These are phyloP conservation scores for Aphidius ervi DNA, from an alignment of 1,140 invertebrate genomes.

Conservation along the genomic window DNA sequence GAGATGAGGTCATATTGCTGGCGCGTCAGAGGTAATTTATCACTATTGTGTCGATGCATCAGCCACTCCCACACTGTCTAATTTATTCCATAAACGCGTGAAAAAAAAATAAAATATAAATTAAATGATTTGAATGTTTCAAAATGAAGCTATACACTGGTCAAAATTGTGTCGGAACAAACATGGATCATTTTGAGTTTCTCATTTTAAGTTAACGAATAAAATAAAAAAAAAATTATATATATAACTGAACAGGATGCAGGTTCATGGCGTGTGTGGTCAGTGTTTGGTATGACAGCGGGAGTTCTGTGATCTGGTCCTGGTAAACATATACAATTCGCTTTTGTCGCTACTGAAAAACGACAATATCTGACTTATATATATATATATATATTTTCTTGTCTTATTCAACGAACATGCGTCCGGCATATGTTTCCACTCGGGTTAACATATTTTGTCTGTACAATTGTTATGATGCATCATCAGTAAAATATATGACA, in stretches of 20 bases:
- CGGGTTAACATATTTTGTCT: slow-evolving; percentile 4
- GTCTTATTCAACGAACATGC: slow-evolving; percentile 7
- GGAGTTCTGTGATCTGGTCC: slow-evolving; percentile 27
- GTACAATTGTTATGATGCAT: slow-evolving; percentile 13
- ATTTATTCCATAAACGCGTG: not conserved
- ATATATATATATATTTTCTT: too few relatives aligned
- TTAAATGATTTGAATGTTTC: slow-evolving; percentile 31
- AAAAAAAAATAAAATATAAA: too few relatives aligned
- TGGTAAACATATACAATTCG: slow-evolving; percentile 10
- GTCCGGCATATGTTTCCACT: slow-evolving; percentile 18
- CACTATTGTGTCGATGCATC: slow-evolving; percentile 31
- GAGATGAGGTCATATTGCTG: slow-evolving; percentile 19
- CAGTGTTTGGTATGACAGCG: slow-evolving; percentile 43
- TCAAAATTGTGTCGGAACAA: not conserved
- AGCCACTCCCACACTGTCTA: slow-evolving; percentile 17
- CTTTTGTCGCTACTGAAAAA: too few relatives aligned
- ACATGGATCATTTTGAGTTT: slow-evolving; percentile 1
- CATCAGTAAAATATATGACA: too few relatives aligned
- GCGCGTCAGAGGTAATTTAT: slow-evolving; percentile 36
- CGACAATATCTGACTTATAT: too few relatives aligned
- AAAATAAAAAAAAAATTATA: not conserved
- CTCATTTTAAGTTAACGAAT: not conserved
- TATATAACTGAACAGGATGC: not conserved
- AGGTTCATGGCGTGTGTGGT: slow-evolving; percentile 30
- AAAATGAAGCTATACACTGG: slow-evolving; percentile 6